Percentiles rank a stretch among this genome's conserved stretches.
These are phyloP conservation scores for Hypolimnas misippus DNA, from an alignment of 2,888 invertebrate genomes.

Conservation along the genomic window DNA sequence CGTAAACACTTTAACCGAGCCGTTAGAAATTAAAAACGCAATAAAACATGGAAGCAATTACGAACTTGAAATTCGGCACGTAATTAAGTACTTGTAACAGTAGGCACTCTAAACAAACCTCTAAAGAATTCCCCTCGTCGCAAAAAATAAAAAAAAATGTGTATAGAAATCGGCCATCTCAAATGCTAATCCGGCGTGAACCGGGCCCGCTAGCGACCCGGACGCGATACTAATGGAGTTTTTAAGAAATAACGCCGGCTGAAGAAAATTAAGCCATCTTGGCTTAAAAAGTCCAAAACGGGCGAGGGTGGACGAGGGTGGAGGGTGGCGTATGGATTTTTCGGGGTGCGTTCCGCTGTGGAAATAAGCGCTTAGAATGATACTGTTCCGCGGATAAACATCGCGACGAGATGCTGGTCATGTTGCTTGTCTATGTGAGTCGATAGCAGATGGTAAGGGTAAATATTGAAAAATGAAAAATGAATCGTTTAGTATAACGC, in stretches of 20 bases:
- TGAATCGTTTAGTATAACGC: no score
- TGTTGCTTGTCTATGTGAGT: no score
- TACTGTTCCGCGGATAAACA: constrained; percentile 31
- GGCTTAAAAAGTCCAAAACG: constrained; percentile 76
- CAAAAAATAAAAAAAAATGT: constrained; percentile 39
- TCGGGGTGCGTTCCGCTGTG: constrained; percentile 61
- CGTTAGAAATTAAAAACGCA: constrained; percentile 36
- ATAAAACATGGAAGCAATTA: constrained; percentile 41
- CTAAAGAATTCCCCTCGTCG: constrained; percentile 23
- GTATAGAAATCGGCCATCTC: constrained; percentile 34
- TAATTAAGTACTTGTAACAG: constrained; percentile 45
- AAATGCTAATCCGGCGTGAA: constrained; percentile 39
- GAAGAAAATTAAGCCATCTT: constrained; percentile 80
- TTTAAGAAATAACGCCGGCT: constrained; percentile 63
- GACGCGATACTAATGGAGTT: constrained; percentile 60
- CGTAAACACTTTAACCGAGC: constrained; percentile 10
- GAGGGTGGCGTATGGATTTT: constrained; percentile 67
- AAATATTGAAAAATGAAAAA: no score
- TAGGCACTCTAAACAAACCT: constrained; percentile 37
- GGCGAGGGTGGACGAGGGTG: constrained; percentile 51
- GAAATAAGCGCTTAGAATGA: constrained; percentile 67
- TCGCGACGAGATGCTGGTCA: neutral
- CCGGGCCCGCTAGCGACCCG: constrained; percentile 25
- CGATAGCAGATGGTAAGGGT: no score
- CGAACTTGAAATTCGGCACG: constrained; percentile 42